Evolutionary conservation across 2,888 invertebrate species (phyloP).

Genomic region (Eutolmus rufibarbis): DNA sequence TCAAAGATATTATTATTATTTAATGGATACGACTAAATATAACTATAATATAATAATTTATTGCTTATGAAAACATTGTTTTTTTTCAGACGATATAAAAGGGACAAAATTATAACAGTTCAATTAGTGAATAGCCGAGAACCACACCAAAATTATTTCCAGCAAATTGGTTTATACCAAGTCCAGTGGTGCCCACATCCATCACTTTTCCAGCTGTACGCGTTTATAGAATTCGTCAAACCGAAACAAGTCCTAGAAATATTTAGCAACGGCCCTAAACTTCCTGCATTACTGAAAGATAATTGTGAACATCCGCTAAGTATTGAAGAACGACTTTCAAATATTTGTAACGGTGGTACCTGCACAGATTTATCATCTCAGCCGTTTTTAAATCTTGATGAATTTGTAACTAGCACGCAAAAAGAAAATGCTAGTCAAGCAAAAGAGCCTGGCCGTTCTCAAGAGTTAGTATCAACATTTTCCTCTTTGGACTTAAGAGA

Average conservation of each 20-base stretch:
- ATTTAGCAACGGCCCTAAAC: background rate
- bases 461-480: background rate
- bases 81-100: background rate
- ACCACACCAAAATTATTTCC: background rate
- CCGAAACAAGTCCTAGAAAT: background rate
- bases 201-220: background rate
- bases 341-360: background rate
- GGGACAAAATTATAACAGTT: background rate
- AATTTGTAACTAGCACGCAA: background rate
- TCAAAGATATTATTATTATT: too few species aligned
- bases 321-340: background rate
- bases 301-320: background rate
- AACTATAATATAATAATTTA: too few species aligned
- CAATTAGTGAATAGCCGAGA: background rate
- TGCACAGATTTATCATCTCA: background rate
- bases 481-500: background rate
- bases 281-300: background rate
- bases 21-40: too few species aligned
- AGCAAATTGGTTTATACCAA: slow-evolving; percentile 14
- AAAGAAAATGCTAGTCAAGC: background rate
- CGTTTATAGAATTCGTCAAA: background rate
- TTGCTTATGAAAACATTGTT: too few species aligned
- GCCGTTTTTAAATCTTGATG: background rate
- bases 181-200: slow-evolving; percentile 2
- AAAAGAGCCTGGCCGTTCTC: background rate